Conservation (phyloP, 2,113 vertebrate genomes). For the Psophia crepitans region DNA sequence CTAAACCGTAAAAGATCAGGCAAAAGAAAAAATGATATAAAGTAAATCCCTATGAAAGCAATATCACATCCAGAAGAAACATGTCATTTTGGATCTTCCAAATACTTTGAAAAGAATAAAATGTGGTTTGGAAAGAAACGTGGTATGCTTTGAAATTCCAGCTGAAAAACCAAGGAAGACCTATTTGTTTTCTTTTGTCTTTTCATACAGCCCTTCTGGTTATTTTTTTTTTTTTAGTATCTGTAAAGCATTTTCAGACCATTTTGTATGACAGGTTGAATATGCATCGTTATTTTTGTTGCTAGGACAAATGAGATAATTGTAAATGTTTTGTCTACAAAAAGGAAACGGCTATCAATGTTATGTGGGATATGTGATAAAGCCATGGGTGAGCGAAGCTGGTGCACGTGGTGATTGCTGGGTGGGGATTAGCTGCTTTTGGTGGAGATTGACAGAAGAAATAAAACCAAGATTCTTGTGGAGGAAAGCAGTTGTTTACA, state of each 20-base stretch:
- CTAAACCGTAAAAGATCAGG: conserved; percentile 38
- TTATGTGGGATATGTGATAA: background rate
- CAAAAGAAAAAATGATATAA: conserved; percentile 11
- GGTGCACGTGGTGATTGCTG: accelerated
- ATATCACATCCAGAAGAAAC: conserved; percentile 55
- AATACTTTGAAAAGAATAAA: conserved; percentile 58
- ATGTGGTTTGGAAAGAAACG: conserved; percentile 54
- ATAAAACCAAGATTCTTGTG: background rate
- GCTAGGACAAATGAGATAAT: conserved; percentile 38
- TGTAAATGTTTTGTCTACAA: background rate
- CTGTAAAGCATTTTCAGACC: conserved; percentile 28
- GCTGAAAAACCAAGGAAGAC: conserved; percentile 24
- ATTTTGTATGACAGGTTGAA: conserved; percentile 22
- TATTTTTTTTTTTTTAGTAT: background rate
- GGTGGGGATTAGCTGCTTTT: background rate
- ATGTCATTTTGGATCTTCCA: conserved; percentile 48
- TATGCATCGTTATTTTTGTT: background rate
- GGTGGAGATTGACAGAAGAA: background rate
- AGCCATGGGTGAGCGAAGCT: background rate
- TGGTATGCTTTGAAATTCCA: conserved; percentile 56
- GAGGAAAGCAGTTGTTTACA: background rate
- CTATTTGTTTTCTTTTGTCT: conserved; percentile 54
- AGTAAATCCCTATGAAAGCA: conserved; percentile 47
- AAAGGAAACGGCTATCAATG: background rate
- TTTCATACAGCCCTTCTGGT: conserved; percentile 2